Base-by-base conservation (phyloP, 2,113 vertebrate species). In the Silurus glanis region DNA sequence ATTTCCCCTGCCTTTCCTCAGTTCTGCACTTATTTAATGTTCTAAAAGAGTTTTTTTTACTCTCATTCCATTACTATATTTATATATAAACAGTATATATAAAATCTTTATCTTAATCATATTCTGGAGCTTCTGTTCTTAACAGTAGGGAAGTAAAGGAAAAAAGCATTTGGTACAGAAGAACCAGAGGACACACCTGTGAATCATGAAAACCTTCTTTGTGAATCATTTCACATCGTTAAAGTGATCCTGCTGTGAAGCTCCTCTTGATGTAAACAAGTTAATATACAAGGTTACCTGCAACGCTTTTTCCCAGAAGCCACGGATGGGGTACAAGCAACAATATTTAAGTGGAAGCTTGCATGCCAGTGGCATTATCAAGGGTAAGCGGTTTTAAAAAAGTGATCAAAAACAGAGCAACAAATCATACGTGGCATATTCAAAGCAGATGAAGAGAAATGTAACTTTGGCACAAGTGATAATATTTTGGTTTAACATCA, bases 291-390 rank as follows among this genome's bases (percentile, higher is more conserved):
- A 79, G 64, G 3, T 64, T 82, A 51, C 58, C 66, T 80, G 74
- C n/a, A 74, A 67, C 8, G 21, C 17, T 28, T 72, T 37, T 83
- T 74, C 47, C 55, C 64, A 87, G 80, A 89, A 80, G 49, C 82
- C 72, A 21, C 80, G 83, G 80, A 80, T 51, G 59, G 61, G 66
- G 64, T 80, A 85, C 86, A 85, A 83, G 69, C 84, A 69, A 76
- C 21, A 17, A 53, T 37, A 76, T 83, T 85, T 85, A 85, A 87
- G 17, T 80, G 28, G 10, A 82, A 37, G 72, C 79, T 79, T 74
- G 85, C 83, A 80, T 85, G 62, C n/a, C 58, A 67, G 72, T 78
- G 21, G 83, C 86, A 62, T 51, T 13, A 59, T 61, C 47, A 82
- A 83, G 25, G 69, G 49, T 53, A 86, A 56, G 59, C n/a, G 55